Conservation (phyloP, 2,113 vertebrate genomes). For the Lanius ludovicianus region DNA sequence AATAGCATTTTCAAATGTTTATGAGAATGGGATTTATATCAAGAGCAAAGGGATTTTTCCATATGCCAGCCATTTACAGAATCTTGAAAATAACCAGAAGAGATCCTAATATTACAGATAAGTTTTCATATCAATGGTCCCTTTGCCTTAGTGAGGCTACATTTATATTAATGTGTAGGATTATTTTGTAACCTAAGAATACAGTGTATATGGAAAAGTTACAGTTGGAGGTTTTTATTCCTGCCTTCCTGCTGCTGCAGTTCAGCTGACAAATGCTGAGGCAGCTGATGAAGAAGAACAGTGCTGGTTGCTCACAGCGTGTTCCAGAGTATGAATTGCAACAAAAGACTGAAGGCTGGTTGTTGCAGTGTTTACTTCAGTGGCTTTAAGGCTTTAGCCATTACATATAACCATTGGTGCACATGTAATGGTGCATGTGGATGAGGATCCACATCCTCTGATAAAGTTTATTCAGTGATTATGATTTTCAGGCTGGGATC, state of each 20-base stretch:
- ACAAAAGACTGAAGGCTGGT: neutral
- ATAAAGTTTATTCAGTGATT: neutral
- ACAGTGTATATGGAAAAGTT: neutral
- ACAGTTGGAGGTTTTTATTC: neutral
- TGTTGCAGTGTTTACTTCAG: neutral
- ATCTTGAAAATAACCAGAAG: neutral
- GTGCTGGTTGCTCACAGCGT: neutral
- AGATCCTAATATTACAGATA: neutral
- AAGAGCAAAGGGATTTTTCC: neutral
- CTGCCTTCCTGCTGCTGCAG: rapidly evolving
- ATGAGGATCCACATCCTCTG: neutral
- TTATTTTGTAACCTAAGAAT: neutral
- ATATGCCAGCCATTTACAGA: neutral
- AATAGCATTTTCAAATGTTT: neutral
- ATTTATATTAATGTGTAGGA: neutral
- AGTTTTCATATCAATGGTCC: neutral
- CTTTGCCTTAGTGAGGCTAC: neutral
- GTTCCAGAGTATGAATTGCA: neutral
- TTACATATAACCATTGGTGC: neutral
- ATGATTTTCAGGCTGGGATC: neutral
- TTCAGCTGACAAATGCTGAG: neutral
- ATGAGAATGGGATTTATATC: neutral
- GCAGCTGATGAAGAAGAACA: neutral
- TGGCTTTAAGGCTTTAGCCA: neutral
- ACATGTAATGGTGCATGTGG: neutral